Conservation (phyloP, 1,140 invertebrate genomes). For the Copidosoma floridanum region DNA sequence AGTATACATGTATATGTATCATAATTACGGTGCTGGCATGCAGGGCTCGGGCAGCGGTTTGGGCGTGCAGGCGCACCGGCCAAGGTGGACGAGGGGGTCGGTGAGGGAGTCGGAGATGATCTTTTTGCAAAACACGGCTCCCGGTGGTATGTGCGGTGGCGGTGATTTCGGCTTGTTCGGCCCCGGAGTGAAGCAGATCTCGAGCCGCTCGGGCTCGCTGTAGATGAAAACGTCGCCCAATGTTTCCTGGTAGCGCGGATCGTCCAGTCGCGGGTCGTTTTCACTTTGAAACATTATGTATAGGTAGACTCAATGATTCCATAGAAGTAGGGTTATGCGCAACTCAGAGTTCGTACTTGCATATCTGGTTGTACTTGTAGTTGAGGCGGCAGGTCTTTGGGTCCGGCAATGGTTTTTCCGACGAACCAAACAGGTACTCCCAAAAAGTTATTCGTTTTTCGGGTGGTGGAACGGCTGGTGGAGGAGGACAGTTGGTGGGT, state of each 20-base stretch:
- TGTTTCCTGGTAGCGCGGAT: constrained; percentile 17
- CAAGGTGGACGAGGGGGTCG: too few species aligned
- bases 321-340: too few species aligned
- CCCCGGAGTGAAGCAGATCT: background rate
- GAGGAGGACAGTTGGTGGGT: background rate
- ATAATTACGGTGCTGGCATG: background rate
- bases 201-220: constrained; percentile 4
- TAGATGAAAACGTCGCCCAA: constrained; percentile 24
- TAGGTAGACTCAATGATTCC: too few species aligned
- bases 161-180: constrained; percentile 25
- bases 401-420: constrained; percentile 14
- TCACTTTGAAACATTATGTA: background rate
- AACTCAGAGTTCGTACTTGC: constrained; percentile 6
- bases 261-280: constrained; percentile 1
- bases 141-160: constrained; percentile 19
- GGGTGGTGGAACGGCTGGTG: background rate
- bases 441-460: background rate
- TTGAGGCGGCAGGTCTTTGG: constrained; percentile 1
- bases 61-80: background rate
- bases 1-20: background rate
- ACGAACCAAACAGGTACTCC: constrained; percentile 26
- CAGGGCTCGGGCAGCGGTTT: background rate
- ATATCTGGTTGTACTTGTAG: background rate
- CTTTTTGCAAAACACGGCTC: constrained; percentile 10
- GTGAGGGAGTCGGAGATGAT: constrained; percentile 14